Conservation (phyloP, 2,797 vertebrate species). For the Catharus ustulatus region DNA sequence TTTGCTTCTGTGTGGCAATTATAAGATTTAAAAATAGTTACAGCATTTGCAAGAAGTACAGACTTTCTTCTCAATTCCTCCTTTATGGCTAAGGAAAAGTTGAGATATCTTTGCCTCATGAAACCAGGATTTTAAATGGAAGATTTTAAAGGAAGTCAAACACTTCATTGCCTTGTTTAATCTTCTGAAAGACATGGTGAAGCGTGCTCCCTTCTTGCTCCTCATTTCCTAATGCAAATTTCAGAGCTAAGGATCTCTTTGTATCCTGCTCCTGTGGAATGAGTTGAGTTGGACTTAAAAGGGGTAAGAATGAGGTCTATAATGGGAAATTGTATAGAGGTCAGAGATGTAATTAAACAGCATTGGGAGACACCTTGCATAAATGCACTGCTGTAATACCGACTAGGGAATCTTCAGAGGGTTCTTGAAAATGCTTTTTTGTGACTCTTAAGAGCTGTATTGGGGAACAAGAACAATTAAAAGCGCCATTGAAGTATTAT, state of each 20-base stretch:
- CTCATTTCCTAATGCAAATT: conserved; percentile 30
- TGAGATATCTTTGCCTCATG: background rate
- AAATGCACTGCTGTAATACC: background rate
- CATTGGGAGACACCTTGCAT: conserved; percentile 14
- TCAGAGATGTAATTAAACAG: conserved; percentile 55
- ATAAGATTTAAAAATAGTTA: background rate
- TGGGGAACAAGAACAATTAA: conserved; percentile 38
- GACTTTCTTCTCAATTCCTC: background rate
- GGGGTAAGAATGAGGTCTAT: background rate
- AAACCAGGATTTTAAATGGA: background rate
- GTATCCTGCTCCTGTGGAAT: background rate
- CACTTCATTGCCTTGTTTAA: background rate
- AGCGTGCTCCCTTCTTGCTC: background rate
- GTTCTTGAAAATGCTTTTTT: conserved; percentile 36
- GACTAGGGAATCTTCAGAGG: background rate
- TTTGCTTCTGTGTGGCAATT: background rate
- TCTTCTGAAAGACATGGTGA: background rate
- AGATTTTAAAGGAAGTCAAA: background rate
- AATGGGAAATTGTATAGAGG: conserved; percentile 32
- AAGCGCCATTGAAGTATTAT: conserved; percentile 38
- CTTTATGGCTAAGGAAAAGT: background rate
- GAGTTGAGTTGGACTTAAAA: conserved; percentile 18
- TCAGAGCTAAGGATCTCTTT: conserved; percentile 1
- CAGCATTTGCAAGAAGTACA: background rate
- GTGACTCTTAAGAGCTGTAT: conserved; percentile 21